Conservation (phyloP, 2,888 invertebrate species). For the Pomacea canaliculata region DNA sequence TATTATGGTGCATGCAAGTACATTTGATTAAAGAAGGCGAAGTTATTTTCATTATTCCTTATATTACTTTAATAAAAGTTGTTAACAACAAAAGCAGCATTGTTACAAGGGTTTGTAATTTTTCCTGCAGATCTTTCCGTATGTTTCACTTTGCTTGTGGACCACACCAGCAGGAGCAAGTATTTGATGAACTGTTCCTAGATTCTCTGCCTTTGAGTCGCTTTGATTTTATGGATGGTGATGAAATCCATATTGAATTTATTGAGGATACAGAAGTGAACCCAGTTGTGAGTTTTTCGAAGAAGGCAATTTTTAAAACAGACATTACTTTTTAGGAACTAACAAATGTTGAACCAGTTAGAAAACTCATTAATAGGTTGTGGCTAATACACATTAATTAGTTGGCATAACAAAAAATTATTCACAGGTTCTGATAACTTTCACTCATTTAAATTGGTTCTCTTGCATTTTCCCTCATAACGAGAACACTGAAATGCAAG, state of each 20-base stretch:
- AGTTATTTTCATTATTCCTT: not conserved
- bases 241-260: conserved; percentile 55
- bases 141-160: conserved; percentile 53
- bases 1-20: not conserved
- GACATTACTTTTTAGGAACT: no score
- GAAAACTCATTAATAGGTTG: no score
- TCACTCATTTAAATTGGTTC: no score
- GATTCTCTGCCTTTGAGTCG: conserved; percentile 56
- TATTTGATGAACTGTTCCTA: conserved; percentile 46
- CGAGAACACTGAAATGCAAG: no score
- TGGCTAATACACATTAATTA: no score
- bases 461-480: no score
- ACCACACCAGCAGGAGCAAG: conserved; percentile 40
- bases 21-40: not conserved
- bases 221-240: conserved; percentile 57
- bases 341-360: no score
- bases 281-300: not conserved
- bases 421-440: no score
- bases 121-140: conserved; percentile 41
- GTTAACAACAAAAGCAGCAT: not conserved
- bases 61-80: not conserved
- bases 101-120: not conserved
- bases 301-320: not conserved
- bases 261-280: not conserved
- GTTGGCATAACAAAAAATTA: no score